A percentile compares a stretch with the other conserved stretches of the same genome.
Evolutionary conservation across 2,113 vertebrate species (phyloP).

Genomic region (Crotophaga sulcirostris): DNA sequence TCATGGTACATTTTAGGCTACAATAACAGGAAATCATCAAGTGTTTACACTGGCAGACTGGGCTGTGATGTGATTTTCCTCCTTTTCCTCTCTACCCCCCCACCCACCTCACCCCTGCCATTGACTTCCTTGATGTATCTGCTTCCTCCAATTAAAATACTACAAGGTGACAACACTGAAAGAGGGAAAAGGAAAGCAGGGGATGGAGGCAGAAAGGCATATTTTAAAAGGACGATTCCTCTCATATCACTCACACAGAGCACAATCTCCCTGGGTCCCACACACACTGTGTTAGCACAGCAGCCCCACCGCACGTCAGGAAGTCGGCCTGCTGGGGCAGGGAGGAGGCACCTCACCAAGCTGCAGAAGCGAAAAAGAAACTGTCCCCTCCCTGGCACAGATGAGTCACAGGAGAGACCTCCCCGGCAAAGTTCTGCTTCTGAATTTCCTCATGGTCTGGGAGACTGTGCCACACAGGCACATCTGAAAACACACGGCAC

Average conservation of each 20-base stretch:
- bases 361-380: conserved; percentile 12
- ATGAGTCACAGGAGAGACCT: background rate
- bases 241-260: background rate
- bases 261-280: fast-evolving
- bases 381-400: background rate
- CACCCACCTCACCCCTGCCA: background rate
- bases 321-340: background rate
- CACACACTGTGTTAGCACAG: background rate
- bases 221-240: background rate
- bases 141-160: conserved; percentile 82
- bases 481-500: background rate
- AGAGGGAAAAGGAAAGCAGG: conserved; percentile 46
- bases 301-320: background rate
- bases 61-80: conserved; percentile 73
- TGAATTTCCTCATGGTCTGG: background rate
- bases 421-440: background rate
- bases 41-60: conserved; percentile 79
- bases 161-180: conserved; percentile 55
- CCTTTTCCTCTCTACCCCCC: conserved; percentile 20
- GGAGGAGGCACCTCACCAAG: background rate
- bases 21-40: conserved; percentile 85
- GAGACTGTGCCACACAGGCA: background rate
- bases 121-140: conserved; percentile 77
- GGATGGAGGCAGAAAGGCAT: conserved; percentile 30
- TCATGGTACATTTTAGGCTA: conserved; percentile 78